Percentiles rank a stretch among this genome's conserved stretches.
Evolutionary conservation across 1,140 invertebrate genomes (phyloP).

Genomic region (Thalassaphorura encarpata): DNA sequence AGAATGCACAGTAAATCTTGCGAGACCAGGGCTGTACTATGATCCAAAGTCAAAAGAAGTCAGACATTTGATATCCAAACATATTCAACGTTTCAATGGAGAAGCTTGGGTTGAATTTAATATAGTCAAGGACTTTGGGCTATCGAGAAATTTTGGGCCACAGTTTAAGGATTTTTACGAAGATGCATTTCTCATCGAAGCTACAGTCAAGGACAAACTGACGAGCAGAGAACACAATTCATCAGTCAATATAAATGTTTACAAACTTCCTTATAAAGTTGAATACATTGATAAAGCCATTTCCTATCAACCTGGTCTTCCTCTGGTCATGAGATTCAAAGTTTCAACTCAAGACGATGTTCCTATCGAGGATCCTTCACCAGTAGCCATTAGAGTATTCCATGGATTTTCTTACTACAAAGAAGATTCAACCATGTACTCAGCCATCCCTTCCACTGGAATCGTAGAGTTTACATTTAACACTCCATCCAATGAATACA

Average conservation of each 20-base stretch:
- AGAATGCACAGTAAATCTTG: conserved; percentile 61
- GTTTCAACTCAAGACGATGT: conserved; percentile 60
- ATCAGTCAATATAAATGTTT: conserved; percentile 56
- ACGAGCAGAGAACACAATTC: conserved; percentile 70
- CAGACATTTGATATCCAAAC: conserved; percentile 61
- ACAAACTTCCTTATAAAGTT: conserved; percentile 70
- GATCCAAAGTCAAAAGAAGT: neutral
- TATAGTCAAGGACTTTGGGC: conserved; percentile 51
- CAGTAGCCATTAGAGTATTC: conserved; percentile 50
- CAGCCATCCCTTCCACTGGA: conserved; percentile 53
- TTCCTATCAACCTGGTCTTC: conserved; percentile 73
- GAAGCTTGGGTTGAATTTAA: conserved; percentile 62
- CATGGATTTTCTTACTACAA: conserved; percentile 56
- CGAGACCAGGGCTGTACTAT: conserved; percentile 44
- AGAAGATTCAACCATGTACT: conserved; percentile 47
- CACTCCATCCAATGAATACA: conserved; percentile 48
- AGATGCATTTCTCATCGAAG: conserved; percentile 1
- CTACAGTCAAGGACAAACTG: conserved; percentile 60
- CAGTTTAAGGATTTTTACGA: neutral
- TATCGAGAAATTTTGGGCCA: conserved; percentile 32
- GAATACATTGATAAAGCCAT: conserved; percentile 66
- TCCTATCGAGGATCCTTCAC: conserved; percentile 48
- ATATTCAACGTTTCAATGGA: conserved; percentile 58
- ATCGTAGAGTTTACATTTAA: conserved; percentile 57
- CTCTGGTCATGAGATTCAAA: conserved; percentile 45